Base-by-base conservation (phyloP, 92 coral and sea anemone species). In the Montipora capitata region DNA sequence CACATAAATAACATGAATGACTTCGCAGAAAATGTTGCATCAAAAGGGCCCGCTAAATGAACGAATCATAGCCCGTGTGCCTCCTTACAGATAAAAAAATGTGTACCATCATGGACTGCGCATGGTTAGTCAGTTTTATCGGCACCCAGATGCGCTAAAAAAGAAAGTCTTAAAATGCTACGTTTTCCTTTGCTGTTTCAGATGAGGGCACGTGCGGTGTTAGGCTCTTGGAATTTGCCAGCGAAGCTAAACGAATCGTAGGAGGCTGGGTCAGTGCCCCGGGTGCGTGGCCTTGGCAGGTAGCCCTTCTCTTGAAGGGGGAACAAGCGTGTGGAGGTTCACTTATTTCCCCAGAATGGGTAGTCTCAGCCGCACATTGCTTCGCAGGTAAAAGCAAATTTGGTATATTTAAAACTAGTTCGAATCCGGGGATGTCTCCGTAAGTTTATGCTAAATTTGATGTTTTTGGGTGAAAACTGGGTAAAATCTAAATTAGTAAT, bases 211-310 rank as follows among this genome's bases (percentile, higher is more conserved):
- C 40, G 48, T 83, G 87, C 35, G 87, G 87, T 10, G 15, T 9
- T 10, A 72, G 80, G 59, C 72, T 42, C 79, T 18, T 72, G 18
- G 13, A 49, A 3, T 42, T 10, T 7, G 75, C 43, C 7, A 10
- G 2, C 40, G 95, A 88, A 75, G 49, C 3, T 35, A 93, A 94
- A 52, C 93, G 96, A n/a, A 94, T 94, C 68, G 95, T 94, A 69
- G 96, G 96, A 10, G 96, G 96, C 14, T 69, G 16, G 2, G 15
- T 64, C 43, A 91, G 95, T 82, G 43, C 82, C 2, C 86, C 83
- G 41, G 96, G 96, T 86, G 95, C 96, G 81, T 94, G 96, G 96
- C 96, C 96, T 15, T 94, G 96, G 96, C 96, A 94, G 51, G 95
- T 77, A 40, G 95, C 96, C 40, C 92, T 94, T 82, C 89, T 94